Base-by-base conservation (phyloP, 2,113 vertebrate genomes). In the Nyctereutes procyonoides region DNA sequence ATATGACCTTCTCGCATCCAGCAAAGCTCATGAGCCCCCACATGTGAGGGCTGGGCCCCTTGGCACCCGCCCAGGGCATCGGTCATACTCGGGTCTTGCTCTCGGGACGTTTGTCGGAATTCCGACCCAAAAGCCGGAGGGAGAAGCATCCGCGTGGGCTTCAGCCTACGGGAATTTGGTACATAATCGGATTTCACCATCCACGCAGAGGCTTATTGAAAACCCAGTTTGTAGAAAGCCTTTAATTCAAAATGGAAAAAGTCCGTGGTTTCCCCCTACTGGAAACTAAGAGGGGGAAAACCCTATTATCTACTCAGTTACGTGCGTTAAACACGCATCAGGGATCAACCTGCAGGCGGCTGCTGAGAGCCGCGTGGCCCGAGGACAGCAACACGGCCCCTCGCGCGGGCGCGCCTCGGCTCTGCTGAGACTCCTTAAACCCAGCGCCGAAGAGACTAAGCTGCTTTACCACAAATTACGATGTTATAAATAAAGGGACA, bases 221-320 rank as follows among this genome's bases (percentile, higher is more conserved):
- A 97, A 97, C 62, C 76, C 79, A 88, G 85, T 88, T 96, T 96
- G 93, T 26, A 97, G 43, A 97, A 98, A 95, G 58, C 73, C 97
- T 98, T 96, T 97, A 82, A 97, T 96, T 97, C 96, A 96, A 96
- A 97, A 96, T 96, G 84, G 95, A 79, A 97, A 97, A 95, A 96
- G 69, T 53, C 51, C 35, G 71, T 92, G 92, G 85, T 93, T 96
- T 97, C 90, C 95, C 98, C 67, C 94, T 97, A 77, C 88, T 95
- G 77, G 92, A 98, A 97, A 96, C 95, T 90, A 97, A 96, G 58
- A 92, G 30, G 67, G n/a, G 65, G 53, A 22, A 91, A 88, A 12
- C 30, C 60, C 96, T 96, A 95, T 95, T 96, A 96, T 96, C 92
- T 98, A 96, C 97, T 98, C 98, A 98, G 97, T 97, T 94, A 97